Evolutionary conservation across 30 jellyfish, hydroid and myxozoan genomes (phyloP).

Genomic region (Aurelia aurita complex sp. Pacific): DNA sequence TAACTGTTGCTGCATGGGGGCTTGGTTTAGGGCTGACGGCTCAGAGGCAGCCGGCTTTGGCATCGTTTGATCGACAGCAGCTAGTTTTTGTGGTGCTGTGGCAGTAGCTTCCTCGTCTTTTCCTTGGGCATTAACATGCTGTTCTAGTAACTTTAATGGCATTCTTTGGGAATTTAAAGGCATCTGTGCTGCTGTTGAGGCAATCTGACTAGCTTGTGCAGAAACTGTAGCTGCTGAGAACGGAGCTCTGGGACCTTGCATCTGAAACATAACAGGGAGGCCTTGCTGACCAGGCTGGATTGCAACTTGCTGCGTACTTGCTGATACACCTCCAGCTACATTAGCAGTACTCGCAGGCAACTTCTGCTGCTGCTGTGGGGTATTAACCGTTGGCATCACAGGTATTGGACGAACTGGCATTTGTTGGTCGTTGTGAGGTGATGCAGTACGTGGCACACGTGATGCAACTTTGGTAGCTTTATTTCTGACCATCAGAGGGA

Average conservation of each 20-base stretch:
- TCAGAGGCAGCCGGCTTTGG: too few relatives aligned
- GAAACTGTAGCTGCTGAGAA: neutral
- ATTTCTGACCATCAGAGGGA: conserved; percentile 68
- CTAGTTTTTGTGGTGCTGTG: neutral
- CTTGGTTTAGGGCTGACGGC: too few relatives aligned
- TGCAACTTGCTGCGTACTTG: conserved; percentile 2
- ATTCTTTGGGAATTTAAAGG: neutral
- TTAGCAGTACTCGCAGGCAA: too few relatives aligned
- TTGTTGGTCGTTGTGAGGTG: conserved; percentile 15
- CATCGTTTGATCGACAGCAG: too few relatives aligned
- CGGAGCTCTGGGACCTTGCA: conserved; percentile 27
- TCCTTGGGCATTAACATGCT: conserved; percentile 70
- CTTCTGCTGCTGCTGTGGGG: conserved; percentile 1
- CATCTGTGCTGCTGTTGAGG: conserved; percentile 6
- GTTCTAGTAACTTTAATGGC: conserved; percentile 43
- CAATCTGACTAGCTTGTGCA: neutral
- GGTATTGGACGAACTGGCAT: conserved; percentile 58
- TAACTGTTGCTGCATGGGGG: too few relatives aligned
- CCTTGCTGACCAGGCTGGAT: conserved; percentile 4
- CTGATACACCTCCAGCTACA: neutral
- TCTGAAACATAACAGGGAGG: conserved; percentile 12
- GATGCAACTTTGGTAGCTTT: conserved; percentile 26
- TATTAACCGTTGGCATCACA: conserved; percentile 12
- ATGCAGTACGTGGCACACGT: conserved; percentile 37
- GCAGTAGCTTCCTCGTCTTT: neutral